Evolutionary conservation across 2,888 invertebrate genomes (phyloP).

Genomic region (Andrena minutula): DNA sequence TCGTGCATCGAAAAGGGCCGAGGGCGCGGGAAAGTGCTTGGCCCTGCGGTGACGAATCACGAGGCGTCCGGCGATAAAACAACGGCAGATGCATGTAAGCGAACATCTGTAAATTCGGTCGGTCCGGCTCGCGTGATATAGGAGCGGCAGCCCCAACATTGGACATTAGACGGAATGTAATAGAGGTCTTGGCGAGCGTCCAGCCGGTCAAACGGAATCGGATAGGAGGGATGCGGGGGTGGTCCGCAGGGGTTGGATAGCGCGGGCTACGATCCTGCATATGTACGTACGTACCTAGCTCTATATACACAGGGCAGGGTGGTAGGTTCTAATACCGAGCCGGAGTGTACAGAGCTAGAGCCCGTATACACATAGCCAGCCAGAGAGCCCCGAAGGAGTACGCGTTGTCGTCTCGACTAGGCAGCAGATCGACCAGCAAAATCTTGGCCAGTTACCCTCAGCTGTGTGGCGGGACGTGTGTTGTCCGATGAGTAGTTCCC

Average conservation of each 20-base stretch:
- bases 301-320: background rate
- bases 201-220: constrained; percentile 72
- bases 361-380: constrained; percentile 5
- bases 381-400: constrained; percentile 53
- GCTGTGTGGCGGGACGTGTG: constrained; percentile 60
- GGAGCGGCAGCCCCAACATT: constrained; percentile 46
- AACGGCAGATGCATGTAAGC: constrained; percentile 48
- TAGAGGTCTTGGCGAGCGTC: constrained; percentile 80
- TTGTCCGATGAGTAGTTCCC: constrained; percentile 56
- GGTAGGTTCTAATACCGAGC: constrained; percentile 45
- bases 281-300: constrained; percentile 26
- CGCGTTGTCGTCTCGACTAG: constrained; percentile 55
- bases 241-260: constrained; percentile 27
- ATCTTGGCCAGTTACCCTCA: constrained; percentile 69
- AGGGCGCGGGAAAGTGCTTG: constrained; percentile 2
- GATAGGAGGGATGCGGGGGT: constrained; percentile 28
- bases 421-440: constrained; percentile 72
- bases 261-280: constrained; percentile 44
- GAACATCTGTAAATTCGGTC: constrained; percentile 74
- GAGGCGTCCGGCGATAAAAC: constrained; percentile 51
- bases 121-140: constrained; percentile 66
- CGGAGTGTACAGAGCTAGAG: constrained; percentile 36
- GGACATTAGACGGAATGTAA: constrained; percentile 79
- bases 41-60: constrained; percentile 23
- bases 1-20: background rate